Evolutionary conservation across 1,140 invertebrate species (phyloP), one percentile per base, ranked within the genome.

Genomic region (Aphelinus certus): DNA sequence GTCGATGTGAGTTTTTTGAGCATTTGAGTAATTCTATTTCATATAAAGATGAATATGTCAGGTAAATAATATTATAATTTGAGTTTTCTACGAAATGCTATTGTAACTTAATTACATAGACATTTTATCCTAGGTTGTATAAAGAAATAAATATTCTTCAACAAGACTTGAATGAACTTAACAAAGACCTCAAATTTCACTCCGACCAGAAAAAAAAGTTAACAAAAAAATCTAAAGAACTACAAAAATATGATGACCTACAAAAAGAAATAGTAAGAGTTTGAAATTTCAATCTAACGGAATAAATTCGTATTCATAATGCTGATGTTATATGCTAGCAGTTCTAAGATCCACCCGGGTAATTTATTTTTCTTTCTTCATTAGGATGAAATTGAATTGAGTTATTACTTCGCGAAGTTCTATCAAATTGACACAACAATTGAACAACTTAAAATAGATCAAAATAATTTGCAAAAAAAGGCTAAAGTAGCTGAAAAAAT

Each of bases 151-250:
- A 26, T 26, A 26, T 26, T 26, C 26, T 26, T 26, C 26, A 26
- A 26, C 26, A 26, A 26, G 26, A 26, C 26, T 26, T 26, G 26
- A 26, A 26, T 26, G 26, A 26, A 26, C 26, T 26, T 26, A 96
- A 98, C 85, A 95, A 97, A 87, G 96, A 98, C 83, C 95, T 96
- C 0, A 96, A 98, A 88, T 96, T 94, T 85, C 96, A 96, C 10
- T 96, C 97, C 83, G 94, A 97, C 83, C 97, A 98, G 85, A 96
- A 96, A 42, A 98, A 98, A 85, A 96, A 97, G 88, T 96, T 96
- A 7, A 95, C 95, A 84, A 88, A 95, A 76, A 97, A 98, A 84
- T 97, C 97, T 85, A 96, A 97, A 85, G 96, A 98, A 89, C 96
- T 96, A 1, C 95, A 98, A 82, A 95, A 96, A 81, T 98, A 98